Evolutionary conservation across 2,113 vertebrate species (phyloP).

Genomic region (Chloroceryle aenea): DNA sequence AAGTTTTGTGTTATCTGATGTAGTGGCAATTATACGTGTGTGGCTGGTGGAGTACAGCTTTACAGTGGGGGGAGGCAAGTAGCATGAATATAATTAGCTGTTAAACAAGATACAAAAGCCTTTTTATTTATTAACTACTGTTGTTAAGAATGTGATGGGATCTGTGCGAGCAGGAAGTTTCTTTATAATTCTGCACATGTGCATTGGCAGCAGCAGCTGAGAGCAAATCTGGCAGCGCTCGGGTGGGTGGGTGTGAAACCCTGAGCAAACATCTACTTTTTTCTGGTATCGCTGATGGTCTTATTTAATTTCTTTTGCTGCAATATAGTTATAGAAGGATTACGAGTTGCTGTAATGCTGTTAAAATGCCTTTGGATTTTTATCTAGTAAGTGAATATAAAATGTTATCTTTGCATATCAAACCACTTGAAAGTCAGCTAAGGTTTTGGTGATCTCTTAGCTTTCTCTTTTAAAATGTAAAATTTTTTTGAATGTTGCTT

Average conservation of each 20-base stretch:
- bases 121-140: slow-evolving; percentile 67
- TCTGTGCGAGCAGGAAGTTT: slow-evolving; percentile 57
- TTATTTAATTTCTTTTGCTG: background rate
- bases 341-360: background rate
- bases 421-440: background rate
- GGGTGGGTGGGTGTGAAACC: slow-evolving; percentile 37
- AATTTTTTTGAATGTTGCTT: background rate
- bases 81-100: slow-evolving; percentile 34
- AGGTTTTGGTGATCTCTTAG: background rate
- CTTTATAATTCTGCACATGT: slow-evolving; percentile 68
- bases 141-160: slow-evolving; percentile 58
- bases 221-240: slow-evolving; percentile 43
- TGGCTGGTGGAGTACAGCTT: background rate
- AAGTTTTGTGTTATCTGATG: background rate
- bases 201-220: slow-evolving; percentile 57
- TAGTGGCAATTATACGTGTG: background rate
- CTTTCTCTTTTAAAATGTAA: background rate
- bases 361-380: slow-evolving; percentile 26
- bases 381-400: slow-evolving; percentile 19
- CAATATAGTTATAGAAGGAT: background rate
- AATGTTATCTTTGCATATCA: background rate
- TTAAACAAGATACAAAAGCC: slow-evolving; percentile 62
- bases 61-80: background rate
- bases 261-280: slow-evolving; percentile 10
- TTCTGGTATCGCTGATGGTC: background rate